Evolutionary conservation across 2,888 invertebrate species (phyloP).

Genomic region (Nemotelus pantherinus): DNA sequence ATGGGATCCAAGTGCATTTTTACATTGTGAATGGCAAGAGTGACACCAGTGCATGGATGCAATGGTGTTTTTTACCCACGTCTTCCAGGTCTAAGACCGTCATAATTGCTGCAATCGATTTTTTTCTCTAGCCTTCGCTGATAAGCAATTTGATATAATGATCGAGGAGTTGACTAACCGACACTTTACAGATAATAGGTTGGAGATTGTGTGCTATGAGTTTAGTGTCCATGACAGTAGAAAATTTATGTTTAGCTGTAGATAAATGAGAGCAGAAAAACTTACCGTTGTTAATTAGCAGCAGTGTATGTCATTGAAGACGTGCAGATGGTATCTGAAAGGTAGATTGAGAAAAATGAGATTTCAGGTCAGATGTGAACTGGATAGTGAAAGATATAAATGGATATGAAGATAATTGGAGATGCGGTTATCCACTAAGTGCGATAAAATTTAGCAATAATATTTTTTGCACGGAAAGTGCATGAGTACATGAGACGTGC

Average conservation of each 20-base stretch:
- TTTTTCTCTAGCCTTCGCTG: background rate
- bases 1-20: background rate
- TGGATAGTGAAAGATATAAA: too few relatives aligned
- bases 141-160: too few relatives aligned
- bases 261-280: background rate
- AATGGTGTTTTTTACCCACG: slow-evolving; percentile 1
- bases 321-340: slow-evolving; percentile 26
- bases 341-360: background rate
- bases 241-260: background rate
- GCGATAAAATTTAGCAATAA: too few relatives aligned
- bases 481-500: too few relatives aligned
- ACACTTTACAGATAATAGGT: too few relatives aligned
- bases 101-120: slow-evolving; percentile 26
- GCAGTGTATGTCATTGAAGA: slow-evolving; percentile 1
- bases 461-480: too few relatives aligned
- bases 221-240: background rate
- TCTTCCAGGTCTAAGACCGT: background rate
- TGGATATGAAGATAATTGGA: too few relatives aligned
- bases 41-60: background rate
- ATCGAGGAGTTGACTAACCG: too few relatives aligned
- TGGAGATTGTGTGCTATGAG: too few relatives aligned
- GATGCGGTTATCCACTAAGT: too few relatives aligned
- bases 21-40: background rate
- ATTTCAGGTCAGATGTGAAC: background rate
- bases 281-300: slow-evolving; percentile 31